Conservation (phyloP, 2,888 invertebrate species). For the Macrostomum cliftonense region DNA sequence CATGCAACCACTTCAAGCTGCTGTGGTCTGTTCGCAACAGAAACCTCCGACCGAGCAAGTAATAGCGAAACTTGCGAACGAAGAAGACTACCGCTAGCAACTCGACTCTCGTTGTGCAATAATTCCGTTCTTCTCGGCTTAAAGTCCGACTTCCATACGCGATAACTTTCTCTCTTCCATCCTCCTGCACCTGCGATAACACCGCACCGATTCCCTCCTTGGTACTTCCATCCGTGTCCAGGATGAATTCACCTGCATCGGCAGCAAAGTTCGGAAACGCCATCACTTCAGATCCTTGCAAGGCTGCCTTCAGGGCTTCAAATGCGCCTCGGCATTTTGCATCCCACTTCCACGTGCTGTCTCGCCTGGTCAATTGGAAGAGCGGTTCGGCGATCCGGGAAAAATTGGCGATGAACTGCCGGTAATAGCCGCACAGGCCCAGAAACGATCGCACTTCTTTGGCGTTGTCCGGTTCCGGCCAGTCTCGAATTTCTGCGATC, state of each 20-base stretch:
- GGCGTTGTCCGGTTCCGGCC: conserved; percentile 1
- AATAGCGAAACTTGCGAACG: conserved; percentile 32
- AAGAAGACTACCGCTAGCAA: conserved; percentile 22
- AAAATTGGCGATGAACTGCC: conserved; percentile 7
- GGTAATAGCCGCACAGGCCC: conserved; percentile 2
- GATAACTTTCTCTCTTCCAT: not conserved
- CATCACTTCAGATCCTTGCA: not conserved
- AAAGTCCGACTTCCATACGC: not conserved
- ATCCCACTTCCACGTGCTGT: not conserved
- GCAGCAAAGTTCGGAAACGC: not conserved
- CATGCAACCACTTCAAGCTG: conserved; percentile 38
- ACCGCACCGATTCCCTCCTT: not conserved
- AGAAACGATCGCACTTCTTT: conserved; percentile 1
- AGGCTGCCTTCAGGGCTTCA: not conserved
- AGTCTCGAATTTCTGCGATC: not conserved
- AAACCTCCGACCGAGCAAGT: conserved; percentile 29
- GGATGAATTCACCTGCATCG: not conserved
- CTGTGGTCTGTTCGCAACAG: conserved; percentile 37
- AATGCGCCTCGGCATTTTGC: not conserved
- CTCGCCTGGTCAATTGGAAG: not conserved
- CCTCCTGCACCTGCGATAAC: not conserved
- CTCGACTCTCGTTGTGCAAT: not conserved
- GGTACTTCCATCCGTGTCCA: not conserved
- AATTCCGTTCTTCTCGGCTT: not conserved
- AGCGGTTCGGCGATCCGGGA: conserved; percentile 4